Percentiles rank a stretch among this genome's conserved stretches.
These are phyloP conservation scores for Eucera pruinosa DNA, from an alignment of 2,888 invertebrate species.

Conservation along the genomic window DNA sequence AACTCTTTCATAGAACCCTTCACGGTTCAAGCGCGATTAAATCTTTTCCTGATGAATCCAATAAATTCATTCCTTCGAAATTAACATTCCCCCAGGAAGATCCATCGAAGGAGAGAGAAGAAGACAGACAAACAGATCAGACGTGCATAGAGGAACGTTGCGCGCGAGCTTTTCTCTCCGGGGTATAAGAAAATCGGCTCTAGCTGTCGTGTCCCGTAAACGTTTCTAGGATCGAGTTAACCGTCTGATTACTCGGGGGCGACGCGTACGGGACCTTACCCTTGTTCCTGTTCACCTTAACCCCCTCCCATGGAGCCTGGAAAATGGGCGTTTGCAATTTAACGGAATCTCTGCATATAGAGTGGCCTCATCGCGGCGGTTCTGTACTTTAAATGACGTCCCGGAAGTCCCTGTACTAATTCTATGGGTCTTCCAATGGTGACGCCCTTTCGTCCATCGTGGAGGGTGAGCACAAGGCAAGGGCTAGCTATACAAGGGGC, in stretches of 20 bases:
- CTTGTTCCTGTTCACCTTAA: constrained; percentile 45
- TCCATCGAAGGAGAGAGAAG: constrained; percentile 1
- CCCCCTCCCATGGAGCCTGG: constrained; percentile 33
- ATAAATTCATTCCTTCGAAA: constrained; percentile 41
- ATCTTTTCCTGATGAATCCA: constrained; percentile 29
- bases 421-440: constrained; percentile 70
- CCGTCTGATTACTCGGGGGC: constrained; percentile 67
- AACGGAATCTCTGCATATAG: constrained; percentile 80
- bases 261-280: constrained; percentile 57
- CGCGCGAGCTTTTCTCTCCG: constrained; percentile 32
- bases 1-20: background rate
- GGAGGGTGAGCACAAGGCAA: constrained; percentile 50
- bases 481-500: constrained; percentile 53
- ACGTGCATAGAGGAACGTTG: background rate
- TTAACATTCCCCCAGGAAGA: constrained; percentile 38
- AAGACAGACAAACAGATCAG: background rate
- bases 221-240: constrained; percentile 61
- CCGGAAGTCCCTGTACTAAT: constrained; percentile 76
- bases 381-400: constrained; percentile 73
- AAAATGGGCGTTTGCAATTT: constrained; percentile 77
- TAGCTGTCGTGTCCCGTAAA: constrained; percentile 60
- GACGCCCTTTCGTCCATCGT: constrained; percentile 43
- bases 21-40: constrained; percentile 14
- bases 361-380: constrained; percentile 75
- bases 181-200: constrained; percentile 55